phyloP scores from a whole-genome alignment of 2,113 vertebrate genomes.

The Macrotus californicus region DNA sequence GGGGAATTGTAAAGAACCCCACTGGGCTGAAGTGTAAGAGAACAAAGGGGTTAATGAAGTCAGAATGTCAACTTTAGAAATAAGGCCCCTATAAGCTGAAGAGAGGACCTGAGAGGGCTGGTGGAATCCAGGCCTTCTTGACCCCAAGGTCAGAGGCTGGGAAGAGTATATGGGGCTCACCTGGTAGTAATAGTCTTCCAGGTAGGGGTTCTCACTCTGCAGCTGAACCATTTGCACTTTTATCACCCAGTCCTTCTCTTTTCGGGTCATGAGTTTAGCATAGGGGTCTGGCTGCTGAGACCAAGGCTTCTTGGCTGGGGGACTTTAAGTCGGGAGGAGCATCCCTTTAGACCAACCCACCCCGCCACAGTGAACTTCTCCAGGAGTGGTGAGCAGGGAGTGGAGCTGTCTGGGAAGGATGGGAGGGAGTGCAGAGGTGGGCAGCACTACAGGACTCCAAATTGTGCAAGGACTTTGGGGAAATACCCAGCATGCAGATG shows the following conservation, averaged over 20 bases:
- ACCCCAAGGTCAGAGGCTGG: neutral
- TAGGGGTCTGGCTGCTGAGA: slow-evolving; percentile 82
- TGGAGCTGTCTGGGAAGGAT: neutral
- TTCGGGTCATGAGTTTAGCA: slow-evolving; percentile 87
- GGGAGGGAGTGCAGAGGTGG: neutral
- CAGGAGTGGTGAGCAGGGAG: neutral
- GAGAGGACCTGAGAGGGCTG: neutral
- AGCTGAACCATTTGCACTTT: slow-evolving; percentile 95
- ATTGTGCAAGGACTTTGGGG: neutral
- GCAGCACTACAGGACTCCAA: neutral
- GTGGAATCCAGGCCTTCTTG: neutral
- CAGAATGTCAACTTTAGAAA: neutral
- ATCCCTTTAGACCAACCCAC: neutral
- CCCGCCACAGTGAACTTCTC: neutral
- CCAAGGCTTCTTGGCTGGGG: slow-evolving; percentile 79
- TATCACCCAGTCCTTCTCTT: slow-evolving; percentile 95
- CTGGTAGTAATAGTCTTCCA: slow-evolving; percentile 97
- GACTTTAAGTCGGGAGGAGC: slow-evolving; percentile 50
- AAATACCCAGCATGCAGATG: neutral
- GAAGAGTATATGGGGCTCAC: slow-evolving; percentile 69
- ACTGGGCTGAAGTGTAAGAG: neutral
- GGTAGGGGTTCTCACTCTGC: slow-evolving; percentile 90
- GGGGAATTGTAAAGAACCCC: neutral
- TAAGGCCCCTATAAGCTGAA: neutral
- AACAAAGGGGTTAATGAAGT: neutral